phyloP scores from a whole-genome alignment of 2,888 invertebrate species.

The Schizotus pectinicornis region DNA sequence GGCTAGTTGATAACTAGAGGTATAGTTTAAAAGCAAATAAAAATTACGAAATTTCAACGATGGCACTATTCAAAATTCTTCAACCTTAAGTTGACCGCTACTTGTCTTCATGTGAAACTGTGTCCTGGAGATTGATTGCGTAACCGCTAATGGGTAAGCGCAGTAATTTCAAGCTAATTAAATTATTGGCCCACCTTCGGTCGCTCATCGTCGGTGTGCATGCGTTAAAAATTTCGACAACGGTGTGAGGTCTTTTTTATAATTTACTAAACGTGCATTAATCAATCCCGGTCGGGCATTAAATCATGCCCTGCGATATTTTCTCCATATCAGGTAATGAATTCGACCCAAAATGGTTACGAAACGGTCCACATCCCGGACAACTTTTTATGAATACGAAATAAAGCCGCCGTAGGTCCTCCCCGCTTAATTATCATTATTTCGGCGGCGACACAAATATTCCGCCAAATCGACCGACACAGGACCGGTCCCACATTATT shows the following conservation, averaged over 20 bases:
- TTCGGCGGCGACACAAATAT: not conserved
- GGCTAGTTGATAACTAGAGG: too few species aligned
- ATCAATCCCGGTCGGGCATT: conserved; percentile 36
- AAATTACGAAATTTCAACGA: too few species aligned
- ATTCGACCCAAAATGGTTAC: conserved; percentile 33
- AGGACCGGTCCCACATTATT: too few species aligned
- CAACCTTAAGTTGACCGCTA: too few species aligned
- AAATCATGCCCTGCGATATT: conserved; percentile 39
- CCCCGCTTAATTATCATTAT: not conserved
- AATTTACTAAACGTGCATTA: conserved; percentile 39
- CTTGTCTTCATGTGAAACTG: too few species aligned
- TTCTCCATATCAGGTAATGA: conserved; percentile 37
- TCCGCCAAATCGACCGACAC: too few species aligned
- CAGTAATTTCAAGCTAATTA: too few species aligned
- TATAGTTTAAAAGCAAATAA: too few species aligned
- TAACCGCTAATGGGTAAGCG: too few species aligned
- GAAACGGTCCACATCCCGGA: not conserved
- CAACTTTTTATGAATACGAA: not conserved
- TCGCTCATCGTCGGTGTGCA: conserved; percentile 11
- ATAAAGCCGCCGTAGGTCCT: not conserved
- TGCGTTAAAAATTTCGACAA: conserved; percentile 32
- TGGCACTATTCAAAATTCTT: too few species aligned
- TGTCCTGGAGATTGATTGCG: too few species aligned
- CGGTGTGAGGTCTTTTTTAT: conserved; percentile 43
- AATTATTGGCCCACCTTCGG: too few species aligned